phyloP scores from a whole-genome alignment of 2,888 invertebrate species.

The Odontothrips loti region DNA sequence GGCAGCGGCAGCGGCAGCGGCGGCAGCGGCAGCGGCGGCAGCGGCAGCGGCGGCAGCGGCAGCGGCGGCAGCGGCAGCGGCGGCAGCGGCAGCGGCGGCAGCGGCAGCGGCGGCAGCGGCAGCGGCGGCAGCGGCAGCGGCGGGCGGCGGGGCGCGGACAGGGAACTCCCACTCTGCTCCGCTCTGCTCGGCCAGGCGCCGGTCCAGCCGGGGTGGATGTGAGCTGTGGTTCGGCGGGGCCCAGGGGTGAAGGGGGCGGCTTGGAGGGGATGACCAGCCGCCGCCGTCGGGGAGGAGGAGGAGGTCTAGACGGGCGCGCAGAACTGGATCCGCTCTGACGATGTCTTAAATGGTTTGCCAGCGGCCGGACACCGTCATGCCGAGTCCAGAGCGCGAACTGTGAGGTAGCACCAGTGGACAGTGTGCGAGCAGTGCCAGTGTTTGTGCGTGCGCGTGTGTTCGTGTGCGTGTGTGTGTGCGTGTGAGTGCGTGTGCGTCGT shows the following conservation, averaged over 20 bases:
- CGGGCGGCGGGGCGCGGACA: background rate
- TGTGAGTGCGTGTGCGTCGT: background rate
- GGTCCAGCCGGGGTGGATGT: slow-evolving; percentile 29
- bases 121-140: background rate
- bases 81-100: background rate
- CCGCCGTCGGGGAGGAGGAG: background rate
- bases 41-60: background rate
- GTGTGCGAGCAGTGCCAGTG: slow-evolving; percentile 13
- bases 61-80: background rate
- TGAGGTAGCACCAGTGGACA: slow-evolving; percentile 22
- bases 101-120: background rate
- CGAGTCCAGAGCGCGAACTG: background rate
- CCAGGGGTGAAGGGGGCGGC: slow-evolving; percentile 26
- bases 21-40: background rate
- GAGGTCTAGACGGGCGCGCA: background rate
- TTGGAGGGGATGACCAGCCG: slow-evolving; percentile 10
- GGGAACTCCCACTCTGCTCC: background rate
- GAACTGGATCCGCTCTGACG: slow-evolving; percentile 21
- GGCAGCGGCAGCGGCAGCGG: background rate
- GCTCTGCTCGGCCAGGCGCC: background rate
- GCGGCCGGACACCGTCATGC: background rate
- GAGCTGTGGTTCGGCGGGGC: slow-evolving; percentile 20
- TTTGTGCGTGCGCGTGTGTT: slow-evolving; percentile 27
- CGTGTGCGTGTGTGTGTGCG: slow-evolving; percentile 8
- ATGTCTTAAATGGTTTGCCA: slow-evolving; percentile 26